Evolutionary conservation across 2,113 vertebrate genomes (phyloP).

Genomic region (Eleginops maclovinus): DNA sequence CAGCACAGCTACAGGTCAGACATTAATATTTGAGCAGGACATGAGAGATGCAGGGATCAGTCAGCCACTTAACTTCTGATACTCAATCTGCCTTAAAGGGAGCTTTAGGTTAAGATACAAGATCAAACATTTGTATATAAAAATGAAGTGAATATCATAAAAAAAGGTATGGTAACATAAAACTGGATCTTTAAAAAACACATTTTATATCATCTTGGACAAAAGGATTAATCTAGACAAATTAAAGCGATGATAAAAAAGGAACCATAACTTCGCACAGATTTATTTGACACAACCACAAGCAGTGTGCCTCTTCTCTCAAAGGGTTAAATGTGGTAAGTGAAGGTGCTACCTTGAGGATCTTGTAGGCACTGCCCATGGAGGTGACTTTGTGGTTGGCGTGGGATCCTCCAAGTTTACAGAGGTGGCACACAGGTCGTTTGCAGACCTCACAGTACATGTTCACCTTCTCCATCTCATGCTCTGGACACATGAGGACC

Average conservation of each 20-base stretch:
- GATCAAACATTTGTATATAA: too few species aligned
- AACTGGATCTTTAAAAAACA: too few species aligned
- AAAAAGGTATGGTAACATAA: too few species aligned
- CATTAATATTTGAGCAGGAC: conserved; percentile 66
- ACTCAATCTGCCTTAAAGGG: not conserved
- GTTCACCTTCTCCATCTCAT: conserved; percentile 97
- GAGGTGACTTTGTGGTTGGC: conserved; percentile 95
- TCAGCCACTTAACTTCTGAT: not conserved
- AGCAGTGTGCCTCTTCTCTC: not conserved
- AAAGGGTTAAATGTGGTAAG: not conserved
- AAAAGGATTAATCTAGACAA: too few species aligned
- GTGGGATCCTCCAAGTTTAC: conserved; percentile 93
- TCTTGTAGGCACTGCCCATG: conserved; percentile 97
- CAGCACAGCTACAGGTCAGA: conserved; percentile 33
- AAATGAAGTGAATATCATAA: too few species aligned
- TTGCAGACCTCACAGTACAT: conserved; percentile 98
- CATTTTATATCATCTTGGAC: too few species aligned
- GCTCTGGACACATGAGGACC: conserved; percentile 98
- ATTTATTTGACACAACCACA: not conserved
- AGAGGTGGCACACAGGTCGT: conserved; percentile 97
- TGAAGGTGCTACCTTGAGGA: conserved; percentile 90
- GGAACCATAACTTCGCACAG: not conserved
- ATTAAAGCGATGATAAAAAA: too few species aligned
- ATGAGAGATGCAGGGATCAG: conserved; percentile 24
- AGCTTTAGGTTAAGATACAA: too few species aligned